These are phyloP conservation scores for Cyprichromis sp. DNA, from an alignment of 2,113 vertebrate genomes.

Conservation along the genomic window DNA sequence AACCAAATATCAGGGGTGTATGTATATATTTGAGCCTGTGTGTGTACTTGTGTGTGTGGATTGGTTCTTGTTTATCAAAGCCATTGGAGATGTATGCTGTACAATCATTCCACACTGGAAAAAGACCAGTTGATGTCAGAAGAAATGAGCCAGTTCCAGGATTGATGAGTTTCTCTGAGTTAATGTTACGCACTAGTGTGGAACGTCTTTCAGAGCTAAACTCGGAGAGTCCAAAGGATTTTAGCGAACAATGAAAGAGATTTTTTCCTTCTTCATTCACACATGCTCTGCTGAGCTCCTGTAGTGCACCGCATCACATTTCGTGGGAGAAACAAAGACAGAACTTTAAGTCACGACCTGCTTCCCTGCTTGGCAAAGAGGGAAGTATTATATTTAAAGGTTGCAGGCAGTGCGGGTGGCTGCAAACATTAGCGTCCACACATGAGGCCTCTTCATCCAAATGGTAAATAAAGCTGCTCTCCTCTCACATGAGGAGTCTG, in stretches of 20 bases:
- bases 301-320: too few species aligned
- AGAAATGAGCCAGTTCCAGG: background rate
- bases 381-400: background rate
- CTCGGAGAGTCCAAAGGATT: background rate
- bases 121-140: background rate
- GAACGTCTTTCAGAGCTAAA: background rate
- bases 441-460: background rate
- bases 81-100: background rate
- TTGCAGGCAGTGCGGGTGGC: background rate
- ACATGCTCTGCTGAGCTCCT: background rate
- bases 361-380: background rate
- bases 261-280: background rate
- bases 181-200: background rate
- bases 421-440: background rate
- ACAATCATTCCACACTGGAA: background rate
- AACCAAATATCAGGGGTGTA: background rate
- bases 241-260: background rate
- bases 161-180: fast-evolving
- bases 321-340: background rate
- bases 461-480: background rate
- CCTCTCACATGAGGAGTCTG: background rate
- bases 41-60: background rate
- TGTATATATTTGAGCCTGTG: background rate
- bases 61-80: background rate
- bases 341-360: background rate